Conservation (phyloP, 2,797 vertebrate genomes). For the Manis pentadactyla region DNA sequence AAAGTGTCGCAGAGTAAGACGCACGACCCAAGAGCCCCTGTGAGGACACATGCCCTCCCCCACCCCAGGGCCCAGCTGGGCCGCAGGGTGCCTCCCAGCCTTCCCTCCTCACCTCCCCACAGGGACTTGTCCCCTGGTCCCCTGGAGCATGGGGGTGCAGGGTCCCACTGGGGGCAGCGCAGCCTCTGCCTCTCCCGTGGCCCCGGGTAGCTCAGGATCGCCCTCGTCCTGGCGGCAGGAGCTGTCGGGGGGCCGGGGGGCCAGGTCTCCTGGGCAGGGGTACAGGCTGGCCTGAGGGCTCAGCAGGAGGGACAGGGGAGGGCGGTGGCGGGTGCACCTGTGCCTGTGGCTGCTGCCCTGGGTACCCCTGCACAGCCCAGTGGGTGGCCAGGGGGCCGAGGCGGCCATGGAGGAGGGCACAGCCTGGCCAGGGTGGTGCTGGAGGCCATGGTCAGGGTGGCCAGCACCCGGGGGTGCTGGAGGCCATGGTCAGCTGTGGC, state of each 20-base stretch:
- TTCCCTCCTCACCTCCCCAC: not conserved
- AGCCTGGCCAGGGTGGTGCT: not conserved
- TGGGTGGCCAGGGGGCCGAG: not conserved
- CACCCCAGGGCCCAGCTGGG: not conserved
- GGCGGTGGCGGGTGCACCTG: not conserved
- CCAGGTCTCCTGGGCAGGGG: not conserved
- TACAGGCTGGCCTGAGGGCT: not conserved
- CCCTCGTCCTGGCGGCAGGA: too few relatives aligned
- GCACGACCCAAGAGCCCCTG: too few relatives aligned
- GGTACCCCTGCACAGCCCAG: not conserved
- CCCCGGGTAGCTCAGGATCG: not conserved
- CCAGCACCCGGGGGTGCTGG: not conserved
- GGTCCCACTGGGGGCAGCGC: too few relatives aligned
- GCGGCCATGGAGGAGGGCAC: not conserved
- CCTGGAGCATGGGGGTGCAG: not conserved
- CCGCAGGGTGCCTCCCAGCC: not conserved
- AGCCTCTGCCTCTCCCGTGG: not conserved
- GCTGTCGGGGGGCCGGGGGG: too few relatives aligned
- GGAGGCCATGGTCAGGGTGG: not conserved
- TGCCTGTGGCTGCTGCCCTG: not conserved
- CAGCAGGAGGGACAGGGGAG: not conserved
- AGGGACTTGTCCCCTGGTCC: not conserved
- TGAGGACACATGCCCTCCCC: not conserved
- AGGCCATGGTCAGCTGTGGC: not conserved
- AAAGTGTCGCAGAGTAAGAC: not conserved